Evolutionary conservation across 2,888 invertebrate species (phyloP), one percentile per base, ranked within the genome.

Genomic region (Phlogophora meticulosa): DNA sequence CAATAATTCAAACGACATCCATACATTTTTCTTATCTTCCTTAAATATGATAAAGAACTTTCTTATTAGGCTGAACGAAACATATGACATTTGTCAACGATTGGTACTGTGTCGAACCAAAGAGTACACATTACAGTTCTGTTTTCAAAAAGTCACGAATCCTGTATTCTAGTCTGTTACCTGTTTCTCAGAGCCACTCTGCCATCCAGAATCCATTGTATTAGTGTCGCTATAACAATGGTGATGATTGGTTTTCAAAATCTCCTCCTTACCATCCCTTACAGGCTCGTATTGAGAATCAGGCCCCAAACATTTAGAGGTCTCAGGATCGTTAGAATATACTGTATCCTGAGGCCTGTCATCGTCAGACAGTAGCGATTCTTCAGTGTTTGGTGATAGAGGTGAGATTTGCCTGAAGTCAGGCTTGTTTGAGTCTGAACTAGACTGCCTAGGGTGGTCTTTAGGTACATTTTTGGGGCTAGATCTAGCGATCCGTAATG

Each of bases 151-250:
- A 42, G 7, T 17, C 51, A 42, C 28, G 40, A 45, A 46, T 51
- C 9, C 45, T 57, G 36, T 17, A n/a, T 4, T 46, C 5, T 78
- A 76, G 42, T 96, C 96, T 45, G 95, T 96, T n/a, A 93, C 96
- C 65, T 96, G 96, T 87, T 96, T 96, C 72, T 97, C 97, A 0
- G 96, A 96, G 0, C 97, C 97, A 80, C 96, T 97, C 74, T 97
- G 97, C 97, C 97, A 97, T 0, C 97, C 97, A 0, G 97, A 96
- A 78, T 97, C 97, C 94, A 97, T 96, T 0, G 97, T 97, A 46
- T 96, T 96, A 0, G 96, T 96, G 52, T 96, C 96, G 75, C 96
- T 96, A 59, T 96, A 94, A 49, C 96, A 96, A 69, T 96, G 96
- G 64, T 96, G 96, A 24, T 96, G 95, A 7, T 92, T 95, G 1